These are phyloP conservation scores for Microdon myrmicae DNA, from an alignment of 2,888 invertebrate genomes.

Conservation along the genomic window DNA sequence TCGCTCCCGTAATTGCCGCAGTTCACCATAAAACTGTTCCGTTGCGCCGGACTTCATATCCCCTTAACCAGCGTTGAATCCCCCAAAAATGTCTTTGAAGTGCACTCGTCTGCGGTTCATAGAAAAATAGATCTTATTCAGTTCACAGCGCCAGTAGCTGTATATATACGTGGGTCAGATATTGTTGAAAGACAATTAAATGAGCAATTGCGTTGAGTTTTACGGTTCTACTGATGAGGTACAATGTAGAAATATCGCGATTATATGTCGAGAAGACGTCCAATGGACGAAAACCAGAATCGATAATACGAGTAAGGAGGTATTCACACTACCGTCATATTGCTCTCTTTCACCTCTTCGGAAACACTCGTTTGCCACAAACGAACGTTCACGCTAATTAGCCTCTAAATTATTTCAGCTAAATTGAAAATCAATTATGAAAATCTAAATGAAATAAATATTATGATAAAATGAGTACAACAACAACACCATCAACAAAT, in stretches of 20 bases:
- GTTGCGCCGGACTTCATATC: conserved; percentile 34
- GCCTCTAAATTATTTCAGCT: conserved; percentile 29
- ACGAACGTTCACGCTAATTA: conserved; percentile 16
- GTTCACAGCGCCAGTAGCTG: conserved; percentile 2
- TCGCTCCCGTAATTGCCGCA: conserved; percentile 29
- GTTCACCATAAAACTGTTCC: conserved; percentile 35
- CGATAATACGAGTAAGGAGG: conserved; percentile 8
- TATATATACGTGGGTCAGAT: neutral
- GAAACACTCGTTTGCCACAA: conserved; percentile 28
- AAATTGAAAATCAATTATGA: conserved; percentile 29
- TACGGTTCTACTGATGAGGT: conserved; percentile 17
- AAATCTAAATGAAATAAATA: conserved; percentile 37
- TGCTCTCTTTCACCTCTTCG: conserved; percentile 40
- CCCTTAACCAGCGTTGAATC: conserved; percentile 9
- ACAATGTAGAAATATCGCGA: neutral
- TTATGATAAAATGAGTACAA: conserved; percentile 49
- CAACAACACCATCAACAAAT: conserved; percentile 36
- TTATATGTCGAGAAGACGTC: conserved; percentile 3
- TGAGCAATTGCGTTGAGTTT: conserved; percentile 34
- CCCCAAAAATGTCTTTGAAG: conserved; percentile 34
- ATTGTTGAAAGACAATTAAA: conserved; percentile 26
- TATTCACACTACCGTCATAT: no score
- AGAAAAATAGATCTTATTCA: conserved; percentile 23
- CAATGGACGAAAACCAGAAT: no score
- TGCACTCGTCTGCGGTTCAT: no score